These are phyloP conservation scores for Drosophila sp. DNA, from an alignment of 1,140 invertebrate genomes.

Conservation along the genomic window DNA sequence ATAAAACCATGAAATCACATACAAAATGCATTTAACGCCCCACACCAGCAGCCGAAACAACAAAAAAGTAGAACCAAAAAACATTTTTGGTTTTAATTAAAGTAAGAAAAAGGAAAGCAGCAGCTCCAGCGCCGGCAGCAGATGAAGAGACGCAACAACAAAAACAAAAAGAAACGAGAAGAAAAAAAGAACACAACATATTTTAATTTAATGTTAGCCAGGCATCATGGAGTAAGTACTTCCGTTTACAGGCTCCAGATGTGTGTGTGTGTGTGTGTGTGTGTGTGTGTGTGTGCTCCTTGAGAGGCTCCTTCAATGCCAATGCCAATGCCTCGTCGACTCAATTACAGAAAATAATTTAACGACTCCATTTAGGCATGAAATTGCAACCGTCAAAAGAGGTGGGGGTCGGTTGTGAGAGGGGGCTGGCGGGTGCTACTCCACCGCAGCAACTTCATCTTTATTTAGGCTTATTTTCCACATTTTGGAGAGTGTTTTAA, in stretches of 20 bases:
- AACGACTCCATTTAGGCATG: conserved; percentile 78
- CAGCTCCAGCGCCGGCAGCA: not conserved
- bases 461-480: conserved; percentile 56
- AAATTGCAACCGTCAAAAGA: conserved; percentile 55
- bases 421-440: conserved; percentile 3
- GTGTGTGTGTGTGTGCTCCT: conserved; percentile 1
- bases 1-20: conserved; percentile 77
- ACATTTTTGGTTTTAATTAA: conserved; percentile 76
- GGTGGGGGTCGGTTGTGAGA: conserved; percentile 4
- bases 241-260: conserved; percentile 68
- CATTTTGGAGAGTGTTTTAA: conserved; percentile 50
- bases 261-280: conserved; percentile 17
- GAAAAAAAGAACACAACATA: conserved; percentile 53
- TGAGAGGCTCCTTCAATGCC: conserved; percentile 29
- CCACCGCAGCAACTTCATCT: conserved; percentile 4
- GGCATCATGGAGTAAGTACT: conserved; percentile 57
- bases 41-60: conserved; percentile 27
- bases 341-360: conserved; percentile 82
- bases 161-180: conserved; percentile 10
- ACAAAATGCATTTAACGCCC: conserved; percentile 75
- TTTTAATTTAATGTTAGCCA: conserved; percentile 74
- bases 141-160: conserved; percentile 14
- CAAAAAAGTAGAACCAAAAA: conserved; percentile 32
- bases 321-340: conserved; percentile 71
- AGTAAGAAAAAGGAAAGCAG: conserved; percentile 35